A percentile compares a stretch with the other conserved stretches of the same genome.
Evolutionary conservation across 2,113 vertebrate genomes (phyloP).

Genomic region (Bombycilla garrulus): DNA sequence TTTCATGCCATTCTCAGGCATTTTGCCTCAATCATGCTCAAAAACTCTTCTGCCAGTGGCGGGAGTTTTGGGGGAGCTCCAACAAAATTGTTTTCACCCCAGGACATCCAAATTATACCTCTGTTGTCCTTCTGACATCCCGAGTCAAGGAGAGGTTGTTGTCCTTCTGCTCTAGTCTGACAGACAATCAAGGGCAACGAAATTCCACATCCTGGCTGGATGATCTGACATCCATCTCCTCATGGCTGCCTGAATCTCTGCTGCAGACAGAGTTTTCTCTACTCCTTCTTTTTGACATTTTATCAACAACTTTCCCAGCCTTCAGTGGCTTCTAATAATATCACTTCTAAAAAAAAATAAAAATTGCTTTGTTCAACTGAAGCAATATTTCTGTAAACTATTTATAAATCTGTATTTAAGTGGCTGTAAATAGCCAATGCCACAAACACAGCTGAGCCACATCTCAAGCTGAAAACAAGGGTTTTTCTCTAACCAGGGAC

Average conservation of each 20-base stretch:
- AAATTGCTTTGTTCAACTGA: neutral
- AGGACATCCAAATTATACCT: neutral
- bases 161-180: neutral
- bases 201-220: neutral
- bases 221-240: neutral
- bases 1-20: neutral
- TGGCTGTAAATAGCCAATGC: neutral
- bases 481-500: neutral
- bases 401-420: constrained; percentile 9
- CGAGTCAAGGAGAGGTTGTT: neutral
- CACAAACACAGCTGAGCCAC: constrained; percentile 1
- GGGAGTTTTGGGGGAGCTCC: neutral
- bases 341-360: neutral
- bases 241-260: neutral
- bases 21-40: neutral
- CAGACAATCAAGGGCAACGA: neutral
- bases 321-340: neutral
- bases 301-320: neutral
- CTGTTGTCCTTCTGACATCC: neutral
- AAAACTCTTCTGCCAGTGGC: neutral
- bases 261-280: neutral
- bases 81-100: accelerated
- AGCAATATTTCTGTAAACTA: neutral
- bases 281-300: neutral
- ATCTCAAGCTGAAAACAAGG: neutral